Evolutionary conservation across 2,797 vertebrate genomes (phyloP).

Genomic region (Tangara arthus): DNA sequence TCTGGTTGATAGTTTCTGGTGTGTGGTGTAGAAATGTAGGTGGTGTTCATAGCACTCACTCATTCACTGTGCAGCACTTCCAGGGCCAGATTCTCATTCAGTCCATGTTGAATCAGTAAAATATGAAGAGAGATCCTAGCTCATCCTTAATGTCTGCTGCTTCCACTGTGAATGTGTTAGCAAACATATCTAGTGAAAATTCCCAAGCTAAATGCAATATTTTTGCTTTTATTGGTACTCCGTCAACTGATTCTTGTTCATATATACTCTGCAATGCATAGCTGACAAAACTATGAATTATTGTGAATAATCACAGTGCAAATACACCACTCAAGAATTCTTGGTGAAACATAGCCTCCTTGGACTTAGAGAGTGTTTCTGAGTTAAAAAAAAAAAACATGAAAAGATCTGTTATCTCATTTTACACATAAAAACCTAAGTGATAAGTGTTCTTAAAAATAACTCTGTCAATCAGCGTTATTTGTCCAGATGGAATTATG

Average conservation of each 20-base stretch:
- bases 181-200: neutral
- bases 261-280: neutral
- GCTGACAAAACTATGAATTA: conserved; percentile 7
- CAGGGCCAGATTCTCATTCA: neutral
- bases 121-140: neutral
- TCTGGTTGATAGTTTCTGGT: neutral
- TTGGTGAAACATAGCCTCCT: neutral
- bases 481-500: conserved; percentile 2
- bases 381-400: neutral
- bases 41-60: neutral
- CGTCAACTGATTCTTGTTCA: neutral
- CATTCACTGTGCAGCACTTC: neutral
- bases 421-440: conserved; percentile 2
- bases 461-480: neutral
- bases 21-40: neutral
- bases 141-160: neutral
- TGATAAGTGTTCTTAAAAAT: conserved; percentile 20
- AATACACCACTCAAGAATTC: neutral
- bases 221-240: neutral
- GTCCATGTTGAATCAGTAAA: neutral
- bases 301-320: neutral
- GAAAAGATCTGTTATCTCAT: neutral
- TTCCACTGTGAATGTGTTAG: neutral
- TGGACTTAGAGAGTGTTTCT: neutral
- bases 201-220: neutral